Evolutionary conservation across 2,888 invertebrate species (phyloP).

Genomic region (Eumacrocentrus americanus): DNA sequence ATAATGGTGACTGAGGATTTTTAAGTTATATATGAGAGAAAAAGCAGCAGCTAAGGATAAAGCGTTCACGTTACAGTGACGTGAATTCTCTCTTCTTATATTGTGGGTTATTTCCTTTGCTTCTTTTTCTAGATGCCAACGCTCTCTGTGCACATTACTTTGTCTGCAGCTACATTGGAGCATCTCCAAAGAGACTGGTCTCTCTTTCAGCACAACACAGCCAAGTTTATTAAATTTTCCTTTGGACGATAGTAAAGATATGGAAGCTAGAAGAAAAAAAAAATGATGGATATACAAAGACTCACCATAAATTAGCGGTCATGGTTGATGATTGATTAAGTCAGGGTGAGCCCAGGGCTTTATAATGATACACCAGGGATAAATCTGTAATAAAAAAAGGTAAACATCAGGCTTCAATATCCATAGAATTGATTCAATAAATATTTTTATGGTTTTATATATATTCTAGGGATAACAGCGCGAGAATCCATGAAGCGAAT

Average conservation of each 20-base stretch:
- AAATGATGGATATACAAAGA: not conserved
- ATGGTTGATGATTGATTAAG: constrained; percentile 46
- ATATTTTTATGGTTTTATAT: not conserved
- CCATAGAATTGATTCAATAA: not conserved
- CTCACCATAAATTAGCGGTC: constrained; percentile 55
- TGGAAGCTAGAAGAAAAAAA: constrained; percentile 3
- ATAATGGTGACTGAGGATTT: too few species aligned
- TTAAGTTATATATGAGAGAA: too few species aligned
- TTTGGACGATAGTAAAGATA: not conserved
- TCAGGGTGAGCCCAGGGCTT: constrained; percentile 20
- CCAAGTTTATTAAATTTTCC: constrained; percentile 8
- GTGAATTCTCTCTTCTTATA: too few species aligned
- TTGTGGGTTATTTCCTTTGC: too few species aligned
- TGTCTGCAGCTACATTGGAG: too few species aligned
- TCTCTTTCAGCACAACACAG: too few species aligned
- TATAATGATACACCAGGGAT: constrained; percentile 25
- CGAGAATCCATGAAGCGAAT: constrained; percentile 6
- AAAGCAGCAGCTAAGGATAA: too few species aligned
- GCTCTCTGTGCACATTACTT: too few species aligned
- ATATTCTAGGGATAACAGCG: not conserved
- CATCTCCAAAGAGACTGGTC: too few species aligned
- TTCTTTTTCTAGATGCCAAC: too few species aligned
- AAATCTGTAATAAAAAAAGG: constrained; percentile 46
- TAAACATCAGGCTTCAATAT: not conserved
- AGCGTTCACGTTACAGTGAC: too few species aligned